A percentile compares a stretch with the other conserved stretches of the same genome.
Evolutionary conservation across 2,113 vertebrate species (phyloP).

Genomic region (Pseudorectes ferrugineus): DNA sequence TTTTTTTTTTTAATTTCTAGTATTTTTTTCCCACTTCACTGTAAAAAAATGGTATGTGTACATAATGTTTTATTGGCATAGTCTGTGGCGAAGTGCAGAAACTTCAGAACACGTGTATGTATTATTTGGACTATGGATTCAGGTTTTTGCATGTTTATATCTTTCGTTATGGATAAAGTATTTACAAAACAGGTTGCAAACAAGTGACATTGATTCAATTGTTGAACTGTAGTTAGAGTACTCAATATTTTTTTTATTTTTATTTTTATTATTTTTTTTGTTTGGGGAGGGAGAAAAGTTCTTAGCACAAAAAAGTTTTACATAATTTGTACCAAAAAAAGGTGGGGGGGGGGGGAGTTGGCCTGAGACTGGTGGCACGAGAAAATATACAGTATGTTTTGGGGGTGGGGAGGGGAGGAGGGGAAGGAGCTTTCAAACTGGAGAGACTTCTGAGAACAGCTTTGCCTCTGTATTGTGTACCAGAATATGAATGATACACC

Average conservation of each 20-base stretch:
- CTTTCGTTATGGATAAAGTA: constrained; percentile 91
- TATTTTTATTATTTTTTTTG: constrained; percentile 67
- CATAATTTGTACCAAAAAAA: constrained; percentile 97
- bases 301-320: constrained; percentile 98
- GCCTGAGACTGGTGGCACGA: constrained; percentile 73
- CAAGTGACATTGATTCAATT: constrained; percentile 85
- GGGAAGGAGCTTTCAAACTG: constrained; percentile 87
- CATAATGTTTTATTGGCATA: constrained; percentile 97
- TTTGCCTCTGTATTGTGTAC: constrained; percentile 96
- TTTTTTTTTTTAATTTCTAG: constrained; percentile 75
- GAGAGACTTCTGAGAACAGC: constrained; percentile 86
- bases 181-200: constrained; percentile 93
- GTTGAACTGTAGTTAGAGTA: constrained; percentile 91
- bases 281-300: constrained; percentile 78
- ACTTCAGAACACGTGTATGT: constrained; percentile 96
- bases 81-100: constrained; percentile 91
- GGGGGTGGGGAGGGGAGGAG: background rate
- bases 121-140: constrained; percentile 94
- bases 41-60: constrained; percentile 98
- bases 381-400: constrained; percentile 73
- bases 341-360: constrained; percentile 57
- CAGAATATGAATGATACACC: constrained; percentile 92
- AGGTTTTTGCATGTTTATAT: constrained; percentile 99
- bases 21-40: constrained; percentile 90
- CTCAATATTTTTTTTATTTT: constrained; percentile 78